A percentile compares a stretch with the other conserved stretches of the same genome.
These are phyloP conservation scores for Acrobasis consociella DNA, from an alignment of 2,888 invertebrate genomes.

Conservation along the genomic window DNA sequence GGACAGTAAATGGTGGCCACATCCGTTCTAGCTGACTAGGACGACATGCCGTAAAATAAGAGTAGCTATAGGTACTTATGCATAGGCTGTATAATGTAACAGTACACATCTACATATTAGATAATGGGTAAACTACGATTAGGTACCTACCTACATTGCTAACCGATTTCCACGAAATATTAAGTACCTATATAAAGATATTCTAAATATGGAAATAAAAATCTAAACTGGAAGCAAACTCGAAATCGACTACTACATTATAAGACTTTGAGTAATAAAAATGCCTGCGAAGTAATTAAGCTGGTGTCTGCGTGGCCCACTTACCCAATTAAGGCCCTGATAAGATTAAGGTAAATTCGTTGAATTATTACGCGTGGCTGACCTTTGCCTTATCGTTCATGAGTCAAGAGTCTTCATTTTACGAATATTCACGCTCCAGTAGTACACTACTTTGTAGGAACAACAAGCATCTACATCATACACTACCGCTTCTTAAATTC, in stretches of 20 bases:
- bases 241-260: neutral
- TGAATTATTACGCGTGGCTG: constrained; percentile 11
- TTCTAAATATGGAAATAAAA: no score
- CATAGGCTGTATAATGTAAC: no score
- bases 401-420: constrained; percentile 13
- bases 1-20: constrained; percentile 36
- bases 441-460: neutral
- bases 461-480: no score
- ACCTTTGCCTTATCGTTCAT: constrained; percentile 24
- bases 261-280: neutral
- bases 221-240: no score
- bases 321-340: constrained; percentile 37
- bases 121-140: no score
- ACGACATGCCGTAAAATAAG: constrained; percentile 5
- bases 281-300: constrained; percentile 9
- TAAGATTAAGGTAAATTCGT: constrained; percentile 34
- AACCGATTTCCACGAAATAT: no score
- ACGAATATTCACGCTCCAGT: neutral
- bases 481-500: no score
- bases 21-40: constrained; percentile 34
- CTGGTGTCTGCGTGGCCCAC: constrained; percentile 26
- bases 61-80: no score
- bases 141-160: no score
- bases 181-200: no score
- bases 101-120: no score